Conservation (phyloP, 2,113 vertebrate genomes). For the Pelmatolapia mariae region DNA sequence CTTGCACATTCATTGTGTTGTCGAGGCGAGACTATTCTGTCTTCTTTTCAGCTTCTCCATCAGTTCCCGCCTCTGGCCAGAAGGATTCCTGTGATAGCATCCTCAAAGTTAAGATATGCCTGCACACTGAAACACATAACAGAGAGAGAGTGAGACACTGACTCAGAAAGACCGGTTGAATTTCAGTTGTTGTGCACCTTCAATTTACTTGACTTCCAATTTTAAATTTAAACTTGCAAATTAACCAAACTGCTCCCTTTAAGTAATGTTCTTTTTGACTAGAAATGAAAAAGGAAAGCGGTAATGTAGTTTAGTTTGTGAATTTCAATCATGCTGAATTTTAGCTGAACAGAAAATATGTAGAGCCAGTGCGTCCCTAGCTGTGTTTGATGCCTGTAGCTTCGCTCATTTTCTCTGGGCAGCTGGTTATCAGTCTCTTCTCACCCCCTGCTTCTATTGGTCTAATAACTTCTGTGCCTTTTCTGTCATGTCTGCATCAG, state of each 20-base stretch:
- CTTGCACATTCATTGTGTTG: neutral
- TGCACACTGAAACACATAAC: constrained; percentile 12
- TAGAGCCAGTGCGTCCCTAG: neutral
- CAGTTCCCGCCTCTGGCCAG: constrained; percentile 31
- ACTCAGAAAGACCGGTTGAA: neutral
- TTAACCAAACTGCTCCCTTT: neutral
- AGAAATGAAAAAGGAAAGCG: neutral
- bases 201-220: neutral
- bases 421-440: neutral
- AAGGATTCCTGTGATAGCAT: constrained; percentile 28
- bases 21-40: constrained; percentile 3
- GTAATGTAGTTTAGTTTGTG: neutral
- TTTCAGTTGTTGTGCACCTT: neutral
- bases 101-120: constrained; percentile 32
- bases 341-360: neutral
- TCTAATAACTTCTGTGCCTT: neutral
- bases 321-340: neutral
- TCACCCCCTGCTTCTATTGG: neutral
- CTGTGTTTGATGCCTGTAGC: neutral
- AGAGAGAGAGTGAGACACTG: neutral
- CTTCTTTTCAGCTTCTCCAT: constrained; percentile 15
- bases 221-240: neutral
- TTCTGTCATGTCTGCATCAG: constrained; percentile 2
- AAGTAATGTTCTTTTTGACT: neutral
- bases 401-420: neutral